Evolutionary conservation across 1,140 invertebrate species (phyloP).

Genomic region (Lerema accius): DNA sequence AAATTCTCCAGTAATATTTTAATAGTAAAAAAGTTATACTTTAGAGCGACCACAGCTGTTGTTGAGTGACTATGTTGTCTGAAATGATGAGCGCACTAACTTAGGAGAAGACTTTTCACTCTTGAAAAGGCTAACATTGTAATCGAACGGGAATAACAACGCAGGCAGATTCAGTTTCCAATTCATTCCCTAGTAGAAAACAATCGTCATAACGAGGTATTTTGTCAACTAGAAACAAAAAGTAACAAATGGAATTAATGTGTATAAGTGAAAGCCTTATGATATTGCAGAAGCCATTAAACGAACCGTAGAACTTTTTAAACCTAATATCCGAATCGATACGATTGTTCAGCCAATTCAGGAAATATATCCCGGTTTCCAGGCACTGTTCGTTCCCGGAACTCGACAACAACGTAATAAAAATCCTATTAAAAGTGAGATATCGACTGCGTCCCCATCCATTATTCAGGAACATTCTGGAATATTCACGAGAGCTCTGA

Average conservation of each 20-base stretch:
- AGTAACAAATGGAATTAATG: neutral
- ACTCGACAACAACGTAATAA: constrained; percentile 29
- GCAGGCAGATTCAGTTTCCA: too few relatives aligned
- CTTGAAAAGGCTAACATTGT: too few relatives aligned
- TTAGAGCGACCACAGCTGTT: too few relatives aligned
- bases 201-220: too few relatives aligned
- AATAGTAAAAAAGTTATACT: too few relatives aligned
- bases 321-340: neutral
- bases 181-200: too few relatives aligned
- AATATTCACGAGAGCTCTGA: constrained; percentile 21
- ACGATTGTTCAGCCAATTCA: constrained; percentile 2
- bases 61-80: too few relatives aligned
- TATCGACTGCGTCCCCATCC: constrained; percentile 27
- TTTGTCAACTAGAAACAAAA: too few relatives aligned
- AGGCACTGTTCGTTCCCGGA: constrained; percentile 8
- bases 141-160: too few relatives aligned
- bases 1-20: too few relatives aligned
- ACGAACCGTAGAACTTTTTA: neutral
- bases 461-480: constrained; percentile 25
- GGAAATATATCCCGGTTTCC: neutral
- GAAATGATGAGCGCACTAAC: too few relatives aligned
- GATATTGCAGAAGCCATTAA: neutral
- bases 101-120: too few relatives aligned
- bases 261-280: neutral
- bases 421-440: constrained; percentile 35